A percentile compares a stretch with the other conserved stretches of the same genome.
Evolutionary conservation across 2,113 vertebrate genomes (phyloP).

Genomic region (Thermophis baileyi): DNA sequence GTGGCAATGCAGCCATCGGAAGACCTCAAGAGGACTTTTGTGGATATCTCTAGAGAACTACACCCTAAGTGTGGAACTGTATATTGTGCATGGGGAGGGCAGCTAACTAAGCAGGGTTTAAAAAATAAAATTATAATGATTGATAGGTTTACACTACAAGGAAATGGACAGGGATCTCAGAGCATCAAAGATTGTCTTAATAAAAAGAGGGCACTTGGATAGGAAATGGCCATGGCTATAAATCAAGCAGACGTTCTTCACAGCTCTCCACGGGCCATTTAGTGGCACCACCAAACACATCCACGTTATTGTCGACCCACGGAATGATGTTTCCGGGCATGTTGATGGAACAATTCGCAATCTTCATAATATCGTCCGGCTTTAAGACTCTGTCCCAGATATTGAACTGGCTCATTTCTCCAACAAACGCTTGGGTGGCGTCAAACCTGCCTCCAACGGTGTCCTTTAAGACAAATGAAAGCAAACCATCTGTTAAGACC

Average conservation of each 20-base stretch:
- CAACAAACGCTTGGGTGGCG: slow-evolving; percentile 96
- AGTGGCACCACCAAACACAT: slow-evolving; percentile 90
- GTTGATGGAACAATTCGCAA: slow-evolving; percentile 95
- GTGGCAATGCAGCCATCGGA: not conserved
- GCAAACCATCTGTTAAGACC: not conserved
- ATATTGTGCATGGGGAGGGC: not conserved
- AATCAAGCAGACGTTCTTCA: slow-evolving; percentile 89
- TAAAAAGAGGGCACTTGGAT: slow-evolving; percentile 49
- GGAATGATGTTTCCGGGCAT: slow-evolving; percentile 97
- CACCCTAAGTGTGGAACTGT: not conserved
- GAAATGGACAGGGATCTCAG: slow-evolving; percentile 10
- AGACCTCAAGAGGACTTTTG: not conserved
- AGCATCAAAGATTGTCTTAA: slow-evolving; percentile 62
- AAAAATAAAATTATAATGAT: not conserved
- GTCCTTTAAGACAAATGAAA: slow-evolving; percentile 75
- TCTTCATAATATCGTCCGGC: slow-evolving; percentile 85
- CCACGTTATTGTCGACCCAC: slow-evolving; percentile 92
- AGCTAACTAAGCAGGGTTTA: slow-evolving; percentile 12
- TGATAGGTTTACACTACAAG: not conserved
- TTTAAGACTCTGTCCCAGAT: slow-evolving; percentile 97
- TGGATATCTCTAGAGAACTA: too few relatives aligned
- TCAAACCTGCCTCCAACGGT: slow-evolving; percentile 93
- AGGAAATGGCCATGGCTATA: slow-evolving; percentile 72
- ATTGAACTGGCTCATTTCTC: slow-evolving; percentile 98
- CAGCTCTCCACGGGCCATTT: slow-evolving; percentile 93